These are phyloP conservation scores for Drosophila insularis DNA, from an alignment of 1,140 invertebrate genomes.

Conservation along the genomic window DNA sequence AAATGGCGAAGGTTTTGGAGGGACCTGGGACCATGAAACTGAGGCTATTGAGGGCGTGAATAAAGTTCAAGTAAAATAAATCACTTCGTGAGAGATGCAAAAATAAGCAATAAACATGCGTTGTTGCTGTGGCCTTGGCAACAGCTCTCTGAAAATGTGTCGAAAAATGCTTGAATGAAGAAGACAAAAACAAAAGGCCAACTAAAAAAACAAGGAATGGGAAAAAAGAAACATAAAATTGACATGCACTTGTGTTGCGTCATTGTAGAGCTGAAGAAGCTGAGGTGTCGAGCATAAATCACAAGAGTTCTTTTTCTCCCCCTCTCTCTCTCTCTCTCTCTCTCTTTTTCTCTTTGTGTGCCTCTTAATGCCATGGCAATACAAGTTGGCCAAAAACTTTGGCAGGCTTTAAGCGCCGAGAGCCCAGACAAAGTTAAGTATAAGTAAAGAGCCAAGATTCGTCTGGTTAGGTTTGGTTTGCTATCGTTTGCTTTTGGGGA, in stretches of 20 bases:
- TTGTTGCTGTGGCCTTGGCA: constrained; percentile 26
- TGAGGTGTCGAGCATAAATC: constrained; percentile 72
- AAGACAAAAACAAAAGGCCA: constrained; percentile 9
- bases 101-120: constrained; percentile 43
- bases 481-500: neutral
- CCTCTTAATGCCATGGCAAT: constrained; percentile 57
- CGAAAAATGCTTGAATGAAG: constrained; percentile 31
- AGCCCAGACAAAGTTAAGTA: constrained; percentile 27
- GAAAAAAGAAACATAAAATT: constrained; percentile 26
- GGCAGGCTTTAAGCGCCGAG: constrained; percentile 28
- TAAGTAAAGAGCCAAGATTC: neutral
- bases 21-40: too few species aligned
- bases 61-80: constrained; percentile 58
- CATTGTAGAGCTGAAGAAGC: constrained; percentile 24
- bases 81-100: constrained; percentile 48
- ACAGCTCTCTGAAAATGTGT: constrained; percentile 33
- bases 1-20: neutral
- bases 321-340: neutral
- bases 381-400: constrained; percentile 35
- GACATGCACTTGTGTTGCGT: constrained; percentile 52
- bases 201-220: neutral
- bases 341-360: neutral
- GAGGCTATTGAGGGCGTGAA: constrained; percentile 53
- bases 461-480: neutral
- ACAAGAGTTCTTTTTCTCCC: constrained; percentile 22